Evolutionary conservation across 30 jellyfish, hydroid and myxozoan species (phyloP).

Genomic region (Hydra vulgaris): DNA sequence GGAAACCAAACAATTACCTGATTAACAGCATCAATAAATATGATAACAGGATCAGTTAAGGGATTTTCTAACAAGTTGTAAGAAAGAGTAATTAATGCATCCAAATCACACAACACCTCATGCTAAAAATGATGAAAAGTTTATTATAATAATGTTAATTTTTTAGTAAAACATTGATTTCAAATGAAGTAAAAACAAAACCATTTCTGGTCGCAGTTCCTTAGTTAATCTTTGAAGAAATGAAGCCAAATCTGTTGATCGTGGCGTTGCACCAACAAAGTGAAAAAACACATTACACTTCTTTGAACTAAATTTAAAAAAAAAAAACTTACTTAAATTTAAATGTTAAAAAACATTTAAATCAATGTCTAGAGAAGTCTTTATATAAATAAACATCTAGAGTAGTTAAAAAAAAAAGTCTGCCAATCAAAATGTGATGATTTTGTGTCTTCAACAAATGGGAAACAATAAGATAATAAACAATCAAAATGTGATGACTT

Average conservation of each 20-base stretch:
- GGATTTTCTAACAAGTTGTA: constrained; percentile 24
- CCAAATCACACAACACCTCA: constrained; percentile 43
- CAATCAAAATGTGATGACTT: too few relatives aligned
- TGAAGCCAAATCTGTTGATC: constrained; percentile 55
- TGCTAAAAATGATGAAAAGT: constrained; percentile 20
- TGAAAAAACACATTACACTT: constrained; percentile 41
- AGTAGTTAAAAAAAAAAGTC: too few relatives aligned
- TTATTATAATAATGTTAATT: not conserved
- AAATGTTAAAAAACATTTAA: not conserved
- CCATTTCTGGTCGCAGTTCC: constrained; percentile 32
- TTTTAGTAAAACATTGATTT: not conserved
- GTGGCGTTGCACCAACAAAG: constrained; percentile 65
- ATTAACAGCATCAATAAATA: constrained; percentile 50
- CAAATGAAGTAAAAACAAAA: not conserved
- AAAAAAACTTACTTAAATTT: not conserved
- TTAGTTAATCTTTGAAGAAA: constrained; percentile 41
- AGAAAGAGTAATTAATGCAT: constrained; percentile 22
- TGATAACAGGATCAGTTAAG: constrained; percentile 27
- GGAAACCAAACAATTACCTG: constrained; percentile 26
- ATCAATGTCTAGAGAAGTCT: too few relatives aligned
- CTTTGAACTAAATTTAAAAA: constrained; percentile 4
- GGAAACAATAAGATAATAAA: too few relatives aligned
- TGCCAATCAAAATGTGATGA: too few relatives aligned
- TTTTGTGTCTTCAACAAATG: too few relatives aligned
- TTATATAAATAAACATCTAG: too few relatives aligned